Evolutionary conservation across 2,113 vertebrate species (phyloP), one percentile per base, ranked within the genome.

Genomic region (Trogon surrucura): DNA sequence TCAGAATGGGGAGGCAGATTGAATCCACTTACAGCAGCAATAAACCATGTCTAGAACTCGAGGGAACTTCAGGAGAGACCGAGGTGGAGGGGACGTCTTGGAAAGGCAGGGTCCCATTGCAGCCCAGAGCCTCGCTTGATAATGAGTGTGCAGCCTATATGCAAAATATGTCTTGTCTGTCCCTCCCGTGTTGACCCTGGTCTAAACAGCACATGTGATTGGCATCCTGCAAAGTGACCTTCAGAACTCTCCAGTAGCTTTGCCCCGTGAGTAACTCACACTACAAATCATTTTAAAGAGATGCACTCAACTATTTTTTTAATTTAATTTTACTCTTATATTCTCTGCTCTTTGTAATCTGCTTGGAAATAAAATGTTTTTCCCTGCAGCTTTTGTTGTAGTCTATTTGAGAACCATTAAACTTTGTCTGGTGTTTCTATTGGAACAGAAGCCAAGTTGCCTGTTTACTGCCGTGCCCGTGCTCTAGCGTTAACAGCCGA

Each of bases 261-360:
- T 96, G 96, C 95, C 96, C 96, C 57, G 91, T 96, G 95, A 96
- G 90, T 96, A 94, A 96, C 92, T 96, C 96, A 96, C 96, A 95
- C 96, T 95, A 96, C 96, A 96, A 94, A 96, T 96, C 95, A 95
- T 96, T 96, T 96, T 96, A 96, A 96, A 96, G 95, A 96, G 96
- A 96, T 96, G 96, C 96, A 96, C 95, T 97, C 96, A 96, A 96
- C 95, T 97, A 95, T 96, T 97, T 97, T 97, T 96, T 96, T 95
- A 97, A 97, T 96, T 97, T 97, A 96, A 97, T 96, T 97, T 97
- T 96, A 96, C 96, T 97, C 96, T 96, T 97, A 96, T 95, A 95
- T 93, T 95, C 96, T 96, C 96, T 97, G 96, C 95, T 97, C 96
- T 97, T 96, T 97, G 96, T 97, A 97, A 97, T 96, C 93, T 93